A percentile compares a stretch with the other conserved stretches of the same genome.
phyloP scores from a whole-genome alignment of 2,888 invertebrate genomes.

The Frankliniella intonsa region DNA sequence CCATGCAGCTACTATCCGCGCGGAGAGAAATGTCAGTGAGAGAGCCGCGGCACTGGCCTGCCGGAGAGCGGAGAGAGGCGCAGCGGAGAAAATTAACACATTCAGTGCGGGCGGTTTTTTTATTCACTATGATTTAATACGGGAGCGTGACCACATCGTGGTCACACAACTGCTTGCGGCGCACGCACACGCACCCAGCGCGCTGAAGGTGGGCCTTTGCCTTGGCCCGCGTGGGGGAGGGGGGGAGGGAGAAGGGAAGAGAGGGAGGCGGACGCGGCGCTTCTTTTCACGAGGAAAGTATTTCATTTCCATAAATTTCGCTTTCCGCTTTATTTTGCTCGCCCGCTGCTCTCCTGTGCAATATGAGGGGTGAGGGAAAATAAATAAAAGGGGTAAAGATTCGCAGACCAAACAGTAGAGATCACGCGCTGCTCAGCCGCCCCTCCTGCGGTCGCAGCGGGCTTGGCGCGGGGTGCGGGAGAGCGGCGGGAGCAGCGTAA shows the following conservation, averaged over 20 bases:
- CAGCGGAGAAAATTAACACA: neutral
- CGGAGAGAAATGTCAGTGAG: neutral
- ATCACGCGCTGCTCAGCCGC: neutral
- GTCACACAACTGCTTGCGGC: neutral
- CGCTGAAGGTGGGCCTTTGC: too few species aligned
- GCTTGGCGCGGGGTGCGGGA: too few species aligned
- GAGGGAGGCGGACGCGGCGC: neutral
- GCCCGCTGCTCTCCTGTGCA: neutral
- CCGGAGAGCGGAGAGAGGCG: neutral
- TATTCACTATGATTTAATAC: too few species aligned
- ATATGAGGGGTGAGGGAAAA: neutral
- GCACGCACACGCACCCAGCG: neutral
- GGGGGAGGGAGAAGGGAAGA: too few species aligned
- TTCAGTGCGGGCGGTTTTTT: too few species aligned
- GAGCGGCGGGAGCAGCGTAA: too few species aligned
- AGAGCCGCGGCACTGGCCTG: neutral
- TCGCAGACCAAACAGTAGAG: neutral
- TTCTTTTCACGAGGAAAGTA: neutral
- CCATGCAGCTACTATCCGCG: neutral
- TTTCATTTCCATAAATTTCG: constrained; percentile 21
- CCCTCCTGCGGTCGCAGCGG: neutral
- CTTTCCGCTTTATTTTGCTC: neutral
- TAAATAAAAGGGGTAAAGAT: neutral
- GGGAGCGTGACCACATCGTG: too few species aligned
- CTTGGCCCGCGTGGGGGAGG: too few species aligned